Evolutionary conservation across 2,797 vertebrate species (phyloP).

Genomic region (Muscicapa striata): DNA sequence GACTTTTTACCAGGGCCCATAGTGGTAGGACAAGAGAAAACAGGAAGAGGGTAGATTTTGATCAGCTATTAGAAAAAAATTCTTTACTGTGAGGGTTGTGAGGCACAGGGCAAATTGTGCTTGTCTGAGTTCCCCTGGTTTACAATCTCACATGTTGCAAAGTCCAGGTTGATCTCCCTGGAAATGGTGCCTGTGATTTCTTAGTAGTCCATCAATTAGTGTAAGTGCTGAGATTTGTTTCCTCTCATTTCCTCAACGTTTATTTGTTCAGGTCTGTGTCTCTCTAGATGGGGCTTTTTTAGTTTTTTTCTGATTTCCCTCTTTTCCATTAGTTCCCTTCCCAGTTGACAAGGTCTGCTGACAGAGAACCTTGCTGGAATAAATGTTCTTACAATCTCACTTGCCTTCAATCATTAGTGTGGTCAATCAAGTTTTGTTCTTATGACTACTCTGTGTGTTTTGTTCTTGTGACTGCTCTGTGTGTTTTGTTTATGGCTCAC

Average conservation of each 20-base stretch:
- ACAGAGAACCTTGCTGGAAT: background rate
- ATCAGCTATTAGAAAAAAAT: background rate
- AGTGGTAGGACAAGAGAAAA: background rate
- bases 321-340: background rate
- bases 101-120: background rate
- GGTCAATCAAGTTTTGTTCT: background rate
- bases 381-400: background rate
- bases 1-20: background rate
- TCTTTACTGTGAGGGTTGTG: background rate
- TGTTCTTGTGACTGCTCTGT: background rate
- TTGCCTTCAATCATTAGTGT: background rate
- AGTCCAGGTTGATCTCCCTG: background rate
- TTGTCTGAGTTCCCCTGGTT: background rate
- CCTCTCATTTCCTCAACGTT: background rate
- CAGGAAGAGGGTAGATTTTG: background rate
- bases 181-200: background rate
- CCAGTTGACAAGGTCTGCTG: background rate
- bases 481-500: background rate
- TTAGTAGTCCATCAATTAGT: background rate
- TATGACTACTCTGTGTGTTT: background rate
- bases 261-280: background rate
- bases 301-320: background rate
- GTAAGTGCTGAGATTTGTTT: background rate
- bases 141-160: background rate
- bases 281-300: background rate